Evolutionary conservation across 2,888 invertebrate genomes (phyloP).

Genomic region (Deilephila porcellus): DNA sequence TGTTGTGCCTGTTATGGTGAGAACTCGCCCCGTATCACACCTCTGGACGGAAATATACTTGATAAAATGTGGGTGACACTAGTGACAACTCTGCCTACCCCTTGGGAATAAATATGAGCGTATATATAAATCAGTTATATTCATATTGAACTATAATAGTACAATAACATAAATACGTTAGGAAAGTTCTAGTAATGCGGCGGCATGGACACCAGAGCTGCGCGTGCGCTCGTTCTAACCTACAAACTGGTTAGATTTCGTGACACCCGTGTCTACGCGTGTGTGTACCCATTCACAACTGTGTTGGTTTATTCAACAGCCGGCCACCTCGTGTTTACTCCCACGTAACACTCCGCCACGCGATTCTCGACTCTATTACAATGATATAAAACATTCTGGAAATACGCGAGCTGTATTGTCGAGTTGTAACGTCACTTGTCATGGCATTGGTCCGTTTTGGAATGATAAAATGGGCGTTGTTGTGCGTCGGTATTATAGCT

Average conservation of each 20-base stretch:
- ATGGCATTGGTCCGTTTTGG: conserved; percentile 81
- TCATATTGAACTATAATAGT: neutral
- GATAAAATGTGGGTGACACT: too few relatives aligned
- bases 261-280: conserved; percentile 71
- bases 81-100: too few relatives aligned
- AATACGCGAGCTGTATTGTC: conserved; percentile 37
- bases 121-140: too few relatives aligned
- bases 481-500: conserved; percentile 16
- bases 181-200: conserved; percentile 14
- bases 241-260: conserved; percentile 82
- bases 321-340: conserved; percentile 48
- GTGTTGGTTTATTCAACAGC: conserved; percentile 60
- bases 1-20: too few relatives aligned
- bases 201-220: conserved; percentile 58
- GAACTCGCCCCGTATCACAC: too few relatives aligned
- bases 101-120: too few relatives aligned
- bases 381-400: conserved; percentile 37
- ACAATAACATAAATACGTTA: neutral
- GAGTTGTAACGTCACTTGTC: conserved; percentile 57
- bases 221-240: conserved; percentile 79
- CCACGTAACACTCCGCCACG: conserved; percentile 34
- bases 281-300: conserved; percentile 63
- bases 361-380: conserved; percentile 43
- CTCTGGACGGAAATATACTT: too few relatives aligned
- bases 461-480: conserved; percentile 72